phyloP scores from a whole-genome alignment of 2,888 invertebrate genomes.

The Megalurothrips usitatus region DNA sequence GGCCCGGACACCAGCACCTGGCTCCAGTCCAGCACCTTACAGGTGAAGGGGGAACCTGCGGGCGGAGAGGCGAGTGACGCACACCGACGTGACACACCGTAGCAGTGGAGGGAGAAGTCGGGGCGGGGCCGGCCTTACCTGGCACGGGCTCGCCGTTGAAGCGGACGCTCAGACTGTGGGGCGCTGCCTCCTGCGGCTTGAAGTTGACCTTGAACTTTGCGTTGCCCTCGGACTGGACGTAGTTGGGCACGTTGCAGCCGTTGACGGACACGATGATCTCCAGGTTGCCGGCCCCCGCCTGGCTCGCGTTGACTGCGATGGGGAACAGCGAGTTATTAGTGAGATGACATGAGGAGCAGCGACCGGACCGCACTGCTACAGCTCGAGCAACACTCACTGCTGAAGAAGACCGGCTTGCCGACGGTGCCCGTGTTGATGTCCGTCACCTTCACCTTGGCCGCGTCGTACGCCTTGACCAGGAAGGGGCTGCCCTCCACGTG shows the following conservation, averaged over 20 bases:
- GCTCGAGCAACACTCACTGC: slow-evolving; percentile 60
- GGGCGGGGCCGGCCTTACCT: slow-evolving; percentile 45
- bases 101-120: neutral
- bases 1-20: slow-evolving; percentile 61
- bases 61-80: neutral
- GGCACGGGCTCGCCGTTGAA: slow-evolving; percentile 66
- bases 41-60: slow-evolving; percentile 89
- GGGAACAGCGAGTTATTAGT: too few relatives aligned
- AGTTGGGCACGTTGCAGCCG: slow-evolving; percentile 95
- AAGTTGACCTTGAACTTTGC: slow-evolving; percentile 92
- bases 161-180: slow-evolving; percentile 85
- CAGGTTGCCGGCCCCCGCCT: slow-evolving; percentile 86
- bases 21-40: slow-evolving; percentile 68
- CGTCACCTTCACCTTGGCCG: slow-evolving; percentile 88
- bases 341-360: too few relatives aligned
- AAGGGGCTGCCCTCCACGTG: slow-evolving; percentile 95
- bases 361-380: too few relatives aligned
- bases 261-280: slow-evolving; percentile 97
- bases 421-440: slow-evolving; percentile 88
- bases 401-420: slow-evolving; percentile 89
- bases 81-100: neutral
- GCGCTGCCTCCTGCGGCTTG: slow-evolving; percentile 89
- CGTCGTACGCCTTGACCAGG: slow-evolving; percentile 92
- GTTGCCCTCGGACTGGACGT: slow-evolving; percentile 95
- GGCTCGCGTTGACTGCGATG: slow-evolving; percentile 53